phyloP scores from a whole-genome alignment of 2,113 vertebrate genomes.

The Salvelinus sp. region DNA sequence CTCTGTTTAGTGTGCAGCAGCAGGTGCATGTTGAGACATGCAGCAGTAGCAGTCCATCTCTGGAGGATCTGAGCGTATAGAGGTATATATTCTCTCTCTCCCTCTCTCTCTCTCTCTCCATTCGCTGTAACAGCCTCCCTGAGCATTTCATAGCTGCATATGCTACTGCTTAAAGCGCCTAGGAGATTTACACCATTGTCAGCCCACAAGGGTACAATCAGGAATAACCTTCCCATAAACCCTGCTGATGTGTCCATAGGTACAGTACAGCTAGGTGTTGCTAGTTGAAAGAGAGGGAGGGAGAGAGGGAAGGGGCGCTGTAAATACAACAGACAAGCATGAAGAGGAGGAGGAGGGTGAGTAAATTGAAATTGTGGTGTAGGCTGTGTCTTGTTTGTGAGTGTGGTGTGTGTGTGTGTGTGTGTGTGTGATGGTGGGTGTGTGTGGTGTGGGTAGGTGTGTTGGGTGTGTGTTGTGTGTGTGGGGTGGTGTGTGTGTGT shows the following conservation, averaged over 20 bases:
- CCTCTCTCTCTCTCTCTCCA: slow-evolving; percentile 1
- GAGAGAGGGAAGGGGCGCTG: neutral
- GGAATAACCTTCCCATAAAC: slow-evolving; percentile 66
- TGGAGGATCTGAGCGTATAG: slow-evolving; percentile 34
- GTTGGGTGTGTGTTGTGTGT: slow-evolving; percentile 22
- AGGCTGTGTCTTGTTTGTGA: too few species aligned
- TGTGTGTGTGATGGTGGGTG: slow-evolving; percentile 31
- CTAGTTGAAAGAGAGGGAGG: slow-evolving; percentile 41
- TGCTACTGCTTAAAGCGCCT: slow-evolving; percentile 71
- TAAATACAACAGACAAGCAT: neutral
- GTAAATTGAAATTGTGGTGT: slow-evolving; percentile 17
- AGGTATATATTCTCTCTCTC: slow-evolving; percentile 34
- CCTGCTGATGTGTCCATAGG: slow-evolving; percentile 73
- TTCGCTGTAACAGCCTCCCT: slow-evolving; percentile 62
- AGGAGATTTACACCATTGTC: slow-evolving; percentile 71
- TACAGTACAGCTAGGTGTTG: slow-evolving; percentile 59
- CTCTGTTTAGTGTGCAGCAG: slow-evolving; percentile 54
- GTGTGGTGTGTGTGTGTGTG: slow-evolving; percentile 25
- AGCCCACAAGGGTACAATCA: slow-evolving; percentile 75
- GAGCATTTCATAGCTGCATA: slow-evolving; percentile 70
- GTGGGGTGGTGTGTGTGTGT: slow-evolving; percentile 21
- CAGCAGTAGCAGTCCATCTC: slow-evolving; percentile 48
- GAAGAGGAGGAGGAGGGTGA: slow-evolving; percentile 48
- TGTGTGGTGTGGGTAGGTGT: slow-evolving; percentile 31
- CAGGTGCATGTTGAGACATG: slow-evolving; percentile 47